Evolutionary conservation across 2,113 vertebrate genomes (phyloP), one percentile per base, ranked within the genome.

Genomic region (Dendropsophus ebraccatus): DNA sequence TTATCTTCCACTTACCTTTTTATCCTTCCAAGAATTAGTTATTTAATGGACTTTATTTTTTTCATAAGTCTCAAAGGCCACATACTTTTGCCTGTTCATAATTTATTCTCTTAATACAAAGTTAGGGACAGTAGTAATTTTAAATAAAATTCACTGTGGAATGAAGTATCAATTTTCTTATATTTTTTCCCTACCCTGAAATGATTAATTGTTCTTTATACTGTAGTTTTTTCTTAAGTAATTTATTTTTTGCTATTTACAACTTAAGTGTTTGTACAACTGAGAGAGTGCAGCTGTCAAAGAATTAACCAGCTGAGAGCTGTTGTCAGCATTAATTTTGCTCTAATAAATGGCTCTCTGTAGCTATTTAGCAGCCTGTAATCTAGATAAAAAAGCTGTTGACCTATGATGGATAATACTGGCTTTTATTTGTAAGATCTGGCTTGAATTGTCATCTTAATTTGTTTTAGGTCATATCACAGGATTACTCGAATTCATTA

Each of bases 301-400:
- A 94, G 94, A 91, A 93, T 92, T 94, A 95, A 94, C 90, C 93
- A 95, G 90, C 93, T 95, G 93, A 94, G 91, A 94, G 92, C 91
- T 90, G 92, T 92, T 94, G 94, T 94, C 92, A 93, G 91, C 92
- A 94, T 94, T 94, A 93, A 92, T 94, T 94, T 93, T 92, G 86
- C 82, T 93, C 90, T 94, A 94, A 92, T 94, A 94, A 94, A 92
- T 94, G 91, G 92, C 89, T 92, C 90, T 93, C 90, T 92, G 91
- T 93, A 93, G 92, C 91, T 93, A 90, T 92, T 94, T 93, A 95
- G 91, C 89, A 92, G 86, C 90, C 90, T 92, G 89, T 94, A 94
- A 94, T 93, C 91, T 92, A 91, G 91, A 92, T 91, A 92, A 88
- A 91, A 47, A 91, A 89, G 88, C 90, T 92, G 85, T 91, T 94